A percentile compares a stretch with the other conserved stretches of the same genome.
Conservation (phyloP, 2,113 vertebrate genomes). For the Camelus dromedarius region DNA sequence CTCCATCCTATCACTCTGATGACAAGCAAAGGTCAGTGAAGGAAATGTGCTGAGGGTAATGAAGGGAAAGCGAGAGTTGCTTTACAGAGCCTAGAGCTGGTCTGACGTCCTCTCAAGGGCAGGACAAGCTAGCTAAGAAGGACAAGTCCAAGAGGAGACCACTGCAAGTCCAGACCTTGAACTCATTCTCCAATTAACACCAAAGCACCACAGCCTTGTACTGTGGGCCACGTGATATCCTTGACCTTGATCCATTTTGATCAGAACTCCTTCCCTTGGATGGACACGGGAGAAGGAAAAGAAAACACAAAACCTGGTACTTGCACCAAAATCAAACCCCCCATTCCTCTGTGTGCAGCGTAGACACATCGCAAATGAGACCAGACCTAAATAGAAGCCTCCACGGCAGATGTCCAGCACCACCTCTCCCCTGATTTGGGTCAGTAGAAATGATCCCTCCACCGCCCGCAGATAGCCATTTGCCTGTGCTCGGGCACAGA, state of each 20-base stretch:
- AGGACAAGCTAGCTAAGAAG: neutral
- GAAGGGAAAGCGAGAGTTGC: neutral
- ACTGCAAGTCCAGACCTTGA: neutral
- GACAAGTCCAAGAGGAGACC: neutral
- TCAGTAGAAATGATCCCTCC: neutral
- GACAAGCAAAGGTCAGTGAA: neutral
- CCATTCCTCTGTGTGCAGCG: neutral
- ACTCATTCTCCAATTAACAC: neutral
- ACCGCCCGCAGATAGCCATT: neutral
- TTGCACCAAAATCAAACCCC: neutral
- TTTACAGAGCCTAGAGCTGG: neutral
- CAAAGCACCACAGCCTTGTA: neutral
- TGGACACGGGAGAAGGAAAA: neutral
- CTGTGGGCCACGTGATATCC: neutral
- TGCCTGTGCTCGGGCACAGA: neutral
- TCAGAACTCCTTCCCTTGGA: neutral
- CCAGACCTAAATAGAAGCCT: neutral
- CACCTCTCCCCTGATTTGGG: neutral
- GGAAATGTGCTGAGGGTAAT: neutral
- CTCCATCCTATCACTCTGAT: conserved; percentile 1
- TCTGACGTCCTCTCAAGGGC: neutral
- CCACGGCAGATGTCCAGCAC: neutral
- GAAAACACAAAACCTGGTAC: neutral
- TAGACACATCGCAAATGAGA: neutral
- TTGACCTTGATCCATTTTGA: neutral